Percentiles rank a stretch among this genome's conserved stretches.
Conservation (phyloP, 2,888 invertebrate species). For the Stenichneumon culpator region DNA sequence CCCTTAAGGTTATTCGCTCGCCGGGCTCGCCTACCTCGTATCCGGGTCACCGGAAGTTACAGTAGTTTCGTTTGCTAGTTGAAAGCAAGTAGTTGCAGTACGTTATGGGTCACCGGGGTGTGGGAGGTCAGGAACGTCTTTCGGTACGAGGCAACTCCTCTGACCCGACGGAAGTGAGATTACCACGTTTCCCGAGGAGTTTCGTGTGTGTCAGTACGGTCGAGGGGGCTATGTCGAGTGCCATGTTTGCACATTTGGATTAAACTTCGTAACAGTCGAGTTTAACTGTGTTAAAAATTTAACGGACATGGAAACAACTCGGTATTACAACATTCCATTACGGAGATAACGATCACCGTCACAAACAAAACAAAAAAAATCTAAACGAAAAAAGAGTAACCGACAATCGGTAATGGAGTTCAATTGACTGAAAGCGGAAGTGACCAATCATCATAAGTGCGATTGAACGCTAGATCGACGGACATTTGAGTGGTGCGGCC, state of each 20-base stretch:
- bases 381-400: background rate
- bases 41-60: conserved; percentile 60
- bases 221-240: conserved; percentile 20
- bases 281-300: background rate
- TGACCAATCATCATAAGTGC: conserved; percentile 39
- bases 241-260: conserved; percentile 43
- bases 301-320: background rate
- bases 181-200: conserved; percentile 51
- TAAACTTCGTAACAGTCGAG: conserved; percentile 35
- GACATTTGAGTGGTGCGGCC: conserved; percentile 36
- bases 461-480: conserved; percentile 14
- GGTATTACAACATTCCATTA: background rate
- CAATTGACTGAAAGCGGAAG: conserved; percentile 23
- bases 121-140: conserved; percentile 65
- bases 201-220: conserved; percentile 50
- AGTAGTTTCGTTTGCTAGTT: conserved; percentile 55
- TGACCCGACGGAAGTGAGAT: conserved; percentile 57
- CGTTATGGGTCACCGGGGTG: conserved; percentile 46
- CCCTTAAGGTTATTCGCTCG: conserved; percentile 52
- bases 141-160: conserved; percentile 54
- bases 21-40: conserved; percentile 41
- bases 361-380: background rate
- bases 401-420: background rate
- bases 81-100: conserved; percentile 55
- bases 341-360: background rate